Evolutionary conservation across 2,888 invertebrate genomes (phyloP).

Genomic region (Microctonus aethiopoides): DNA sequence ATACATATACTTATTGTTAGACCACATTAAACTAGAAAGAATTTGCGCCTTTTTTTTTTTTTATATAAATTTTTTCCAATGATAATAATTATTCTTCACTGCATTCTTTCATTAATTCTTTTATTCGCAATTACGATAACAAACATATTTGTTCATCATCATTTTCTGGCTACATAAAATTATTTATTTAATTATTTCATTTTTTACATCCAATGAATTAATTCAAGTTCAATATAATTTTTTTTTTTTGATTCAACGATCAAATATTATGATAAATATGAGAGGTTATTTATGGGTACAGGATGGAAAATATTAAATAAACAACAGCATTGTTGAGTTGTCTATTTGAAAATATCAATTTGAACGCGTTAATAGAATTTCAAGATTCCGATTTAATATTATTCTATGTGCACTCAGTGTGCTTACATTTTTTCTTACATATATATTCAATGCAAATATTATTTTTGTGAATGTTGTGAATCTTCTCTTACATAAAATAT

Average conservation of each 20-base stretch:
- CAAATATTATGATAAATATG: not conserved
- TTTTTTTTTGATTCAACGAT: not conserved
- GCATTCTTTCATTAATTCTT: conserved; percentile 4
- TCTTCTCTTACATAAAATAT: conserved; percentile 24
- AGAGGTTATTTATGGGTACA: not conserved
- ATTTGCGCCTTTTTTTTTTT: not conserved
- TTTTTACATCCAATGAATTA: not conserved
- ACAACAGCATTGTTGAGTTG: not conserved
- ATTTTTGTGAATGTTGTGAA: conserved; percentile 23
- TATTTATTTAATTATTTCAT: not conserved
- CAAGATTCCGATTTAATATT: conserved; percentile 14
- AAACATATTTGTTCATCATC: not conserved
- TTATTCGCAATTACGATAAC: not conserved
- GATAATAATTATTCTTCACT: conserved; percentile 12
- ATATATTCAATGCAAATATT: conserved; percentile 25
- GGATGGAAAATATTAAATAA: not conserved
- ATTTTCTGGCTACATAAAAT: not conserved
- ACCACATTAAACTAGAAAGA: conserved; percentile 9
- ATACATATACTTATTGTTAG: conserved; percentile 15
- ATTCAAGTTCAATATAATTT: not conserved
- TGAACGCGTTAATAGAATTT: conserved; percentile 28
- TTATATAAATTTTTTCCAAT: not conserved
- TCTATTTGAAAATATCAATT: not conserved
- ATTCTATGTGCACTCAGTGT: not conserved
- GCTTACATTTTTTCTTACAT: not conserved